A percentile compares a stretch with the other conserved stretches of the same genome.
Conservation (phyloP, 2,888 invertebrate species). For the Limnephilus marmoratus region DNA sequence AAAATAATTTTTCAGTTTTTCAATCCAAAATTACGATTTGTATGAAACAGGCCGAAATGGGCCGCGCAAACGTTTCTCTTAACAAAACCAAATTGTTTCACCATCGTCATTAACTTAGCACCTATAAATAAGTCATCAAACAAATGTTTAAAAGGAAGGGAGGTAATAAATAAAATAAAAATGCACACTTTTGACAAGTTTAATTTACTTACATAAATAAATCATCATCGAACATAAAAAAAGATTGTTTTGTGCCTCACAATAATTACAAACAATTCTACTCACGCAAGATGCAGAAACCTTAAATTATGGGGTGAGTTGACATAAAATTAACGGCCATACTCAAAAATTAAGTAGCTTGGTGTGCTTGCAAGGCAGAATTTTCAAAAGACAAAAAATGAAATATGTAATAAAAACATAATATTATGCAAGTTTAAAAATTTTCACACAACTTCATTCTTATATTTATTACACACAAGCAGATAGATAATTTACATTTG, state of each 20-base stretch:
- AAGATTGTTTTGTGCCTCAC: conserved; percentile 10
- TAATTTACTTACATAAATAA: conserved; percentile 45
- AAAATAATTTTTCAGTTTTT: no score
- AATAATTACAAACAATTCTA: conserved; percentile 24
- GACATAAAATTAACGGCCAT: background rate
- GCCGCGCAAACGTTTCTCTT: background rate
- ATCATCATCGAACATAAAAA: conserved; percentile 39
- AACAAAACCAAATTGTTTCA: background rate
- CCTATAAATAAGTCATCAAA: background rate
- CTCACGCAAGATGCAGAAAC: background rate
- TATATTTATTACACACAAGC: background rate
- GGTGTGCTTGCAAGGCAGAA: background rate
- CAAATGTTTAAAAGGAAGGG: background rate
- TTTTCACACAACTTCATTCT: background rate
- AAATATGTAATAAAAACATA: background rate
- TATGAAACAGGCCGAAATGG: no score
- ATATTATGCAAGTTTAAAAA: background rate
- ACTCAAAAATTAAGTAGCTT: background rate
- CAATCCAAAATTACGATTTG: no score
- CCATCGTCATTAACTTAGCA: background rate
- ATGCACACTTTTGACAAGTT: conserved; percentile 9
- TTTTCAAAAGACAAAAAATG: background rate
- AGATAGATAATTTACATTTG: no score
- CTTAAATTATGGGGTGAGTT: background rate
- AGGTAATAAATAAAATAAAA: conserved; percentile 27